Conservation (phyloP, 2,113 vertebrate genomes). For the Toxotes jaculatrix region DNA sequence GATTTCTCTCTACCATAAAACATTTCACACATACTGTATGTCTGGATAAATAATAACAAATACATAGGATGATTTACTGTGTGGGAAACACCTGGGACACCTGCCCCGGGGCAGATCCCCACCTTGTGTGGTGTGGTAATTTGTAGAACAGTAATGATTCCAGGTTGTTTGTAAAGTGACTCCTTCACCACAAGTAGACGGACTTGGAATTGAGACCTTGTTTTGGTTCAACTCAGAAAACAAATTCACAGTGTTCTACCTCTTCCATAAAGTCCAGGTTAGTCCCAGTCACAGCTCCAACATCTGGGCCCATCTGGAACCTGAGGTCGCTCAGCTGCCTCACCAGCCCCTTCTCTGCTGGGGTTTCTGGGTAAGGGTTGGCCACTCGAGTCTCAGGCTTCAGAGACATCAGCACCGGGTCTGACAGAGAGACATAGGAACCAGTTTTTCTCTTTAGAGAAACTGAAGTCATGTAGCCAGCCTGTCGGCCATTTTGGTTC, state of each 20-base stretch:
- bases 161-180: too few species aligned
- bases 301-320: constrained; percentile 28
- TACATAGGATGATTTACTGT: too few species aligned
- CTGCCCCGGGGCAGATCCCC: too few species aligned
- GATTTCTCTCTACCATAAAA: too few species aligned
- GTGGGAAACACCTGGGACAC: too few species aligned
- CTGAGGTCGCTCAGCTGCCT: constrained; percentile 32
- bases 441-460: not conserved
- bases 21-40: too few species aligned
- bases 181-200: too few species aligned
- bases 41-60: too few species aligned
- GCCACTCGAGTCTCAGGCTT: constrained; percentile 81
- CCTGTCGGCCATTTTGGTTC: not conserved
- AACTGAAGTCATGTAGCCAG: constrained; percentile 39
- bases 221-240: not conserved
- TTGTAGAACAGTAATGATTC: too few species aligned
- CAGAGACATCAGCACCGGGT: constrained; percentile 90
- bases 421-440: constrained; percentile 59
- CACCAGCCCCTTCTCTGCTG: constrained; percentile 45
- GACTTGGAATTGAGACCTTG: too few species aligned
- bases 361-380: constrained; percentile 71
- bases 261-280: constrained; percentile 50
- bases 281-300: not conserved
- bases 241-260: constrained; percentile 28
- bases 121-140: too few species aligned